Percentiles rank a stretch among this genome's conserved stretches.
phyloP scores from a whole-genome alignment of 1,140 invertebrate genomes.

The Bactericera cockerelli region DNA sequence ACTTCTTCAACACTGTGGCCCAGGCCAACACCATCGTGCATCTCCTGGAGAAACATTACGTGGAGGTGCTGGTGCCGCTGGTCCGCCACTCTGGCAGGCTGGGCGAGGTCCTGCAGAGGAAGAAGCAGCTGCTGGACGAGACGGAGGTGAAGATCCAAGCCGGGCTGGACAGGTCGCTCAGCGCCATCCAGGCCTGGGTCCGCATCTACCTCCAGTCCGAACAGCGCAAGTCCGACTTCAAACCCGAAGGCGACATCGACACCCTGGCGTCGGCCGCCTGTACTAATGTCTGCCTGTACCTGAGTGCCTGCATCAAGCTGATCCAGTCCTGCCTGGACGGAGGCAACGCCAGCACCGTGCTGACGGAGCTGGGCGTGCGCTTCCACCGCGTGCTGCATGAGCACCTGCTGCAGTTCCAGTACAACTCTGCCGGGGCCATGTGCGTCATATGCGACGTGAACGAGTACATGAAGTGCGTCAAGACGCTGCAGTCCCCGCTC shows the following conservation, averaged over 20 bases:
- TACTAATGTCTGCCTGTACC: conserved; percentile 67
- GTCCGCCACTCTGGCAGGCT: conserved; percentile 79
- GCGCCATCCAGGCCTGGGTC: conserved; percentile 80
- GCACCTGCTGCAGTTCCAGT: conserved; percentile 87
- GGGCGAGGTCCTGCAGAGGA: conserved; percentile 71
- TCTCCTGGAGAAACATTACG: conserved; percentile 87
- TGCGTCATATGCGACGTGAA: conserved; percentile 96
- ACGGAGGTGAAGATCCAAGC: conserved; percentile 82
- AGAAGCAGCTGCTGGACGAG: conserved; percentile 69
- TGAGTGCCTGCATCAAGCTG: conserved; percentile 56
- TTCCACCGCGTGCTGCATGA: conserved; percentile 91
- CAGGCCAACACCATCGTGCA: conserved; percentile 94
- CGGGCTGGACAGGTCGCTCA: conserved; percentile 71
- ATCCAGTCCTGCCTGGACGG: conserved; percentile 80
- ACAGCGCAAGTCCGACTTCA: conserved; percentile 93
- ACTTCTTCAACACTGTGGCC: conserved; percentile 88
- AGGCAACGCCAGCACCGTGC: conserved; percentile 73
- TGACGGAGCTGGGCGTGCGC: conserved; percentile 76
- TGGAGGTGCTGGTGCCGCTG: conserved; percentile 74
- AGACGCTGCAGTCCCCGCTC: conserved; percentile 52
- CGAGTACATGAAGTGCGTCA: conserved; percentile 73
- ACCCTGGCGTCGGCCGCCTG: conserved; percentile 68
- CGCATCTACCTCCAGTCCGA: conserved; percentile 79
- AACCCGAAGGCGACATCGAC: conserved; percentile 69
- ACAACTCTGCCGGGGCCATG: conserved; percentile 91